A percentile compares a stretch with the other conserved stretches of the same genome.
These are phyloP conservation scores for Pseudorhiza aurosa DNA, from an alignment of 30 jellyfish, hydroid and myxozoan genomes.

Conservation along the genomic window DNA sequence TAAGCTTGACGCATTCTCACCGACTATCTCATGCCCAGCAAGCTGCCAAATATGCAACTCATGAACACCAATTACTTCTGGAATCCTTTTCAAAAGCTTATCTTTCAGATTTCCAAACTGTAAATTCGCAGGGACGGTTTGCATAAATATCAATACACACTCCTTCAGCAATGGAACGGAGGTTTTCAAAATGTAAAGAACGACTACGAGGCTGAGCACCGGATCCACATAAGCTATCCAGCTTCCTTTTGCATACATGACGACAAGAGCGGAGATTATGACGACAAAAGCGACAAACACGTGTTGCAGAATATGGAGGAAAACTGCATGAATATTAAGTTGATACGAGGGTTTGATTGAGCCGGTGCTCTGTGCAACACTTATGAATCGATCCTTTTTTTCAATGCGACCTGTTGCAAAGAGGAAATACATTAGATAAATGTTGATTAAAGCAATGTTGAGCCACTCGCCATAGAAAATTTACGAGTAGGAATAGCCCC, in stretches of 20 bases:
- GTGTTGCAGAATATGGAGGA: constrained; percentile 78
- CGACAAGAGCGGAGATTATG: constrained; percentile 57
- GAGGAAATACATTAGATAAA: too few relatives aligned
- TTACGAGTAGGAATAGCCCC: too few relatives aligned
- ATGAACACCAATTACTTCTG: constrained; percentile 76
- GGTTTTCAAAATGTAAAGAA: constrained; percentile 54
- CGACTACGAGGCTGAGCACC: constrained; percentile 72
- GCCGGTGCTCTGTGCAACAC: too few relatives aligned
- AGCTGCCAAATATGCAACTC: constrained; percentile 93
- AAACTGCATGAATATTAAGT: constrained; percentile 80
- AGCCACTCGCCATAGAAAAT: too few relatives aligned
- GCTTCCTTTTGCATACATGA: constrained; percentile 44
- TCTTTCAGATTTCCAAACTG: constrained; percentile 67
- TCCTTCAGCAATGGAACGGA: constrained; percentile 77
- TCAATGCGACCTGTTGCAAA: too few relatives aligned
- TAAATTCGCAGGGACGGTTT: constrained; percentile 84
- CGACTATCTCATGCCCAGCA: constrained; percentile 83
- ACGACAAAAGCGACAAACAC: constrained; percentile 68
- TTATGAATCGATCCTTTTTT: too few relatives aligned
- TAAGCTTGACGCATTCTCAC: constrained; percentile 66
- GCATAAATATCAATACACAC: constrained; percentile 78
- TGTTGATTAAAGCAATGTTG: too few relatives aligned
- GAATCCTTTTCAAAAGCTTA: constrained; percentile 50
- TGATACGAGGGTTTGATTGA: constrained; percentile 63
- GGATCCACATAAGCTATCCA: constrained; percentile 85